These are phyloP conservation scores for Microplitis deprimator DNA, from an alignment of 2,888 invertebrate genomes.

Conservation along the genomic window DNA sequence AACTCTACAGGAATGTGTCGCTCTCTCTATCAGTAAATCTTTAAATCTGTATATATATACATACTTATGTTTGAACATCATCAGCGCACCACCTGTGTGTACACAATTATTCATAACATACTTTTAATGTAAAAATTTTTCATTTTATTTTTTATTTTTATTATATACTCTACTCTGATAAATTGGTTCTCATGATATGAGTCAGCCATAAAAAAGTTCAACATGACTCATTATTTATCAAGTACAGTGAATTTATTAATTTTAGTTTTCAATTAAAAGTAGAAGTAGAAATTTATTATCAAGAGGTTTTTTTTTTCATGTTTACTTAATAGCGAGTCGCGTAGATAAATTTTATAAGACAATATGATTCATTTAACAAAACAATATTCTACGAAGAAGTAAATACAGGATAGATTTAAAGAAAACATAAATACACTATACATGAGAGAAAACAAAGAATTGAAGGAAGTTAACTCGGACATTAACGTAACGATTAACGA, in stretches of 20 bases:
- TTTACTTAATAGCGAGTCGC: too few species aligned
- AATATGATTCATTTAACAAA: background rate
- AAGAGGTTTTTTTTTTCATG: too few species aligned
- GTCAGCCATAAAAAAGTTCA: background rate
- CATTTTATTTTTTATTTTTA: background rate
- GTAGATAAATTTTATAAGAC: background rate
- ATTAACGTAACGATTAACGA: conserved; percentile 64
- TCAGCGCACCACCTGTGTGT: background rate
- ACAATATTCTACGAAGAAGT: background rate
- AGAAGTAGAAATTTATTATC: too few species aligned
- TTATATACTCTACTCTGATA: background rate
- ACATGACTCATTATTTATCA: background rate
- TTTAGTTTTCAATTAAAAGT: too few species aligned
- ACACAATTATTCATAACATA: background rate
- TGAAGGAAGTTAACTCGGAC: background rate
- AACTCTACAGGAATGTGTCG: background rate
- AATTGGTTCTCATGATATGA: background rate
- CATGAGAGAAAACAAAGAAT: background rate
- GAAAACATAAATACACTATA: background rate
- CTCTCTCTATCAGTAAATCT: background rate
- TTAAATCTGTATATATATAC: background rate
- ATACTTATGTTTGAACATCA: background rate
- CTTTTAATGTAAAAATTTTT: background rate
- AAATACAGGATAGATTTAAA: background rate
- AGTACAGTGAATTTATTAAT: background rate